Base-by-base conservation (phyloP, 2,888 invertebrate genomes). In the Thera britannica region DNA sequence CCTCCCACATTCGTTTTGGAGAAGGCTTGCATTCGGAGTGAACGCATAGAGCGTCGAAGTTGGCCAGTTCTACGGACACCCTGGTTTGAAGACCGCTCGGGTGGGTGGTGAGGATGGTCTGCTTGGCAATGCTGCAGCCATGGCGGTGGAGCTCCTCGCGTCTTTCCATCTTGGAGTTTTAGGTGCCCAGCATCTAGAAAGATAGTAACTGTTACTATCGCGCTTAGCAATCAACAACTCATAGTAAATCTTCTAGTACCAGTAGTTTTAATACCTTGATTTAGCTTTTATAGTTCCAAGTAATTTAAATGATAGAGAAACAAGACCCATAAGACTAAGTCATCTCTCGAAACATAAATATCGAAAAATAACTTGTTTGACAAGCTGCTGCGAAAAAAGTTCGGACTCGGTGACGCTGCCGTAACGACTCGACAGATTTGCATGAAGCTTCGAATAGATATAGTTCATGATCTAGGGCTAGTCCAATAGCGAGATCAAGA, bases 61-160 rank as follows among this genome's bases (percentile, higher is more conserved):
- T 93, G 0, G 93, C 93, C 6, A 93, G 83, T 77, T 93, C 93
- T 0, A 93, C 93, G 0, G 93, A 93, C 0, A 93, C 93, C 52
- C 93, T 82, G 48, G 93, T 92, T 70, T 92, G 91, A 0, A 93
- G 79, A 1, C 93, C 93, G 59, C 90, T 90, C 0, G 93, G 93
- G 36, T 93, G 93, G 0, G 93, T 93, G 2, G 93, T 93, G 9
- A 93, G 80, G 57, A 93, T 92, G 9, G 93, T 93, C 80, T 93
- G 93, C 75, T 93, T 93, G 51, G 93, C 92, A 57, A 93, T 89
- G 75, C 92, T 92, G 83, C 93, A 93, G 55, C 92, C 92, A 71
- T 92, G 93, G 0, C 88, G 88, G 73, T 90, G 92, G 63, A 92
- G 64, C 73, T 93, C 93, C 67, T 93, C 92, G 49, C 89, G 84